Base-by-base conservation (phyloP, 2,797 vertebrate genomes). In the Anisognathus igniventris region DNA sequence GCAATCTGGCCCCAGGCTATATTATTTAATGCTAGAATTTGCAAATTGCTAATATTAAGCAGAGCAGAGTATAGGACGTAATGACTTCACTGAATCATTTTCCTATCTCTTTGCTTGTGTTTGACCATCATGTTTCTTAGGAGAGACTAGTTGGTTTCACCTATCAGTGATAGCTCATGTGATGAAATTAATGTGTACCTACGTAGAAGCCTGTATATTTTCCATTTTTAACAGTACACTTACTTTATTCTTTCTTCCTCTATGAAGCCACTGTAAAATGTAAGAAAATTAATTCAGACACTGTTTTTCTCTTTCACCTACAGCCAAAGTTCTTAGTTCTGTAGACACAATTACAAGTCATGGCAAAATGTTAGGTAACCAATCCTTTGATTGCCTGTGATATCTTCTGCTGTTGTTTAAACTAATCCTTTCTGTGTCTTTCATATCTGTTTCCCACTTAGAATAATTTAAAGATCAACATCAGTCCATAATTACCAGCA, bases 21-120 rank as follows among this genome's bases (percentile, higher is more conserved):
- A 67, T 75, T 86, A 79, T 86, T 91, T 64, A 93, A 78, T 56
- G 51, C 33, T 66, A 30, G 66, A 90, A 70, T 94, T 54, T 88
- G 48, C 57, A 80, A 93, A 91, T 89, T 71, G 70, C 70, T 94
- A 56, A 74, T 91, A 64, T 60, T 94, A 66, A 93, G 44, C 33
- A 70, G 87, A 91, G 54, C 42, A 40, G 30, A 72, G 44, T 81
- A n/a, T 31, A 44, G 64, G 35, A 53, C 7, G 4, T 86, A 86
- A 71, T 74, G 47, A 83, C 70, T 92, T 94, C 45, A 71, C 44
- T 7, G 9, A 73, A 57, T 67, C 7, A 65, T 91, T 88, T 94
- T 77, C 20, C 65, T 71, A 2, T 91, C 47, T 90, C 40, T 94
- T 35, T 93, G 37, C 53, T 86, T 89, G 25, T 82, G 14, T 84